phyloP scores from a whole-genome alignment of 1,140 invertebrate genomes.

The Aphis gossypii region DNA sequence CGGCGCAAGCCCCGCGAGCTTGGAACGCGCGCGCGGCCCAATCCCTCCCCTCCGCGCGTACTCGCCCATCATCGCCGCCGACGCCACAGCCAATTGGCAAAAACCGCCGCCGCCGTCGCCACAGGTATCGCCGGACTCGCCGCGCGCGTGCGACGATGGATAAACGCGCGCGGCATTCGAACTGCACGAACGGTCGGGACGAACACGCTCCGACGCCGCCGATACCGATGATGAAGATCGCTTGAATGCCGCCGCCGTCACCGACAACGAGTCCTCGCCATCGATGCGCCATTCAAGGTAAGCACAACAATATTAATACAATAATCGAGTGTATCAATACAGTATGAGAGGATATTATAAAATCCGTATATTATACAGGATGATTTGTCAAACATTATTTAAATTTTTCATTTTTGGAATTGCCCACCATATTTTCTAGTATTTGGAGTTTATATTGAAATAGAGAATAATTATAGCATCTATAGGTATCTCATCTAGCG shows the following conservation, averaged over 20 bases:
- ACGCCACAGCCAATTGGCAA: conserved; percentile 50
- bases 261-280: not conserved
- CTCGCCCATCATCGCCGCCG: not conserved
- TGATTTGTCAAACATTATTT: not conserved
- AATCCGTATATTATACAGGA: not conserved
- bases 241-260: not conserved
- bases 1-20: conserved; percentile 48
- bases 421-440: not conserved
- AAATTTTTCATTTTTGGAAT: not conserved
- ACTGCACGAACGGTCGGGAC: not conserved
- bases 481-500: too few species aligned
- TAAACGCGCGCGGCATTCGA: conserved; percentile 49
- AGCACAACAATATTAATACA: not conserved
- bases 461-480: not conserved
- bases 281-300: not conserved
- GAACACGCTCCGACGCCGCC: not conserved
- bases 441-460: not conserved
- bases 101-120: conserved; percentile 46
- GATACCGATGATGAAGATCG: not conserved
- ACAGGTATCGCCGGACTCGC: conserved; percentile 50
- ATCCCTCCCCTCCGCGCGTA: not conserved
- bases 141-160: conserved; percentile 10
- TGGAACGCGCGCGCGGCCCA: conserved; percentile 45
- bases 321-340: not conserved
- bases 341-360: not conserved